Base-by-base conservation (phyloP, 1,140 invertebrate genomes). In the Drosophila sturtevanti region DNA sequence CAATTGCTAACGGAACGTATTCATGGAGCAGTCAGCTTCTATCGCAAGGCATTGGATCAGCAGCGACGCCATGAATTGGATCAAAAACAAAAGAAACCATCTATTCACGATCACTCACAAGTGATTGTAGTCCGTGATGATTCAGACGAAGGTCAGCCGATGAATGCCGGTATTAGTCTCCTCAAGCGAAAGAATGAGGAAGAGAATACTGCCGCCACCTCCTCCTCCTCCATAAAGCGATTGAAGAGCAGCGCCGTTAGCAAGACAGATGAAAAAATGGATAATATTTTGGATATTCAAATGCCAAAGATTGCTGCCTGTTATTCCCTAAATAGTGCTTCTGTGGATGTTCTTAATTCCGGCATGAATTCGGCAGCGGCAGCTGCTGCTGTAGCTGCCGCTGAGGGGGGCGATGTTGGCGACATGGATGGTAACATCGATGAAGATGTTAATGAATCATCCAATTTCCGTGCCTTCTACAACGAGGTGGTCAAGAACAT, bases 401-500 rank as follows among this genome's bases (percentile, higher is more conserved):
- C 44, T 21, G 55, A 27, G 4, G 14, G 9, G 3, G 12, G n/a
- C 22, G 37, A 4, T 62, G 0, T 11, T 24, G 24, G 5, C 4
- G 59, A 69, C 1, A 55, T 63, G 14, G 63, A 80, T 4, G 21
- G 16, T 10, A 48, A 18, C 16, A 48, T 48, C 21, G 37, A 6
- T 52, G 0, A 21, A 34, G 31, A 11, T 11, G 59, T 66, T 1
- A 55, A 55, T 12, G 64, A 81, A 3, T 51, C 74, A 6, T 27
- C 48, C 12, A 64, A 65, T 9, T 77, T 84, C 48, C 64, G 72
- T 0, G 52, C 73, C 12, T 79, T 81, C 21, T 91, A 79, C 56
- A 79, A 86, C 38, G 81, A 86, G 21, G 90, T 91, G 0, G 86
- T 91, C 0, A 77, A 79, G 27, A 91, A 86, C 35, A 91, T 91